phyloP scores from a whole-genome alignment of 2,888 invertebrate genomes.

The Dynastes hyllus region DNA sequence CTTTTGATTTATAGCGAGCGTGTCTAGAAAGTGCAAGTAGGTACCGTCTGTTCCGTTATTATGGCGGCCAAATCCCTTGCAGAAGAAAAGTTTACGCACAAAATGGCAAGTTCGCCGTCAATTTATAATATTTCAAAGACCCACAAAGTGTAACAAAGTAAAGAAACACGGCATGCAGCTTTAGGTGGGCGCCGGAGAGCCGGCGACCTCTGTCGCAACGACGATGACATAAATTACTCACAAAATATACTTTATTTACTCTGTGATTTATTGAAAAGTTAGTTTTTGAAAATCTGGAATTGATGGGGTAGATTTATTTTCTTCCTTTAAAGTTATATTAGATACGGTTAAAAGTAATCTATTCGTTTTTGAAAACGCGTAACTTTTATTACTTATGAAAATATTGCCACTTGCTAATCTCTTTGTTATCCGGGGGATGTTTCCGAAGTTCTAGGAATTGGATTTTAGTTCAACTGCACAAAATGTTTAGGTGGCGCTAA shows the following conservation, averaged over 20 bases:
- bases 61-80: neutral
- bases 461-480: no score
- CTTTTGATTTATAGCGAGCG: constrained; percentile 40
- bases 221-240: constrained; percentile 29
- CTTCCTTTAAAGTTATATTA: neutral
- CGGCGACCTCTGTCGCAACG: constrained; percentile 6
- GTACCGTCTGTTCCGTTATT: neutral
- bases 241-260: constrained; percentile 33
- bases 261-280: constrained; percentile 30
- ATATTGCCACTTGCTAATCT: no score
- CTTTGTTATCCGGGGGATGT: no score
- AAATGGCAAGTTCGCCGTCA: constrained; percentile 15
- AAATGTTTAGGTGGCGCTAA: no score
- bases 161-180: neutral
- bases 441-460: no score
- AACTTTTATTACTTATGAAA: no score
- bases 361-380: neutral
- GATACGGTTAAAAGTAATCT: neutral
- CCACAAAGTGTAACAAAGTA: constrained; percentile 27
- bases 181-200: neutral
- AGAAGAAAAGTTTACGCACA: constrained; percentile 1
- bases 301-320: neutral
- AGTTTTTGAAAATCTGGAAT: neutral
- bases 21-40: constrained; percentile 34
- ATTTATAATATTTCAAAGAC: constrained; percentile 32